phyloP scores from a whole-genome alignment of 2,113 vertebrate genomes.

The Zeus faber region DNA sequence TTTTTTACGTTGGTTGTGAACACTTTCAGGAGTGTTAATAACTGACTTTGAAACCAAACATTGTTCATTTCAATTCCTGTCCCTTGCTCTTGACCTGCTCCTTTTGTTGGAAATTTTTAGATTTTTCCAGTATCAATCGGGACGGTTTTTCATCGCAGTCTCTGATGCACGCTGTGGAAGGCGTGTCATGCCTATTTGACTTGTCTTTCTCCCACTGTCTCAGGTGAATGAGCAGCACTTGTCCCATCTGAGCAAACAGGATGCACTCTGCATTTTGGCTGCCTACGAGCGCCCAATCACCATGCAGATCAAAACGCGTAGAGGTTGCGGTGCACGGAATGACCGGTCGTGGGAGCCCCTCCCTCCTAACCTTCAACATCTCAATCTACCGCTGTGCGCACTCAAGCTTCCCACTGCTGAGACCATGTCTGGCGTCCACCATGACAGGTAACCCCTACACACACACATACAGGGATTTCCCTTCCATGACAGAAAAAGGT shows the following conservation, averaged over 20 bases:
- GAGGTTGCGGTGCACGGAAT: conserved; percentile 51
- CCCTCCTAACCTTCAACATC: conserved; percentile 59
- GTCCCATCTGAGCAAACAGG: conserved; percentile 69
- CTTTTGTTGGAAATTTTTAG: too few relatives aligned
- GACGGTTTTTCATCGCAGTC: too few relatives aligned
- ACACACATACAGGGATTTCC: conserved; percentile 1
- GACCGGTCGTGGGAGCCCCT: conserved; percentile 71
- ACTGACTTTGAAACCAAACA: too few relatives aligned
- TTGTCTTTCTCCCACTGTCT: conserved; percentile 12
- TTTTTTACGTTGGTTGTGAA: too few relatives aligned
- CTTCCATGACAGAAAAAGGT: too few relatives aligned
- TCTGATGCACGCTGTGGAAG: too few relatives aligned
- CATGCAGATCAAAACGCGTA: conserved; percentile 73
- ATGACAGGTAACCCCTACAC: conserved; percentile 69
- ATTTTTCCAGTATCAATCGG: too few relatives aligned
- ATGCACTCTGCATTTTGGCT: conserved; percentile 71
- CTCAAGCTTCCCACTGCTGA: conserved; percentile 44
- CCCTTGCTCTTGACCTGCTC: too few relatives aligned
- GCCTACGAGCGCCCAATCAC: conserved; percentile 75
- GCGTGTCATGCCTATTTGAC: neutral
- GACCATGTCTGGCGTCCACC: conserved; percentile 37
- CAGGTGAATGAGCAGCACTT: conserved; percentile 67
- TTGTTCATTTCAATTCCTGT: too few relatives aligned
- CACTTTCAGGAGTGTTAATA: too few relatives aligned
- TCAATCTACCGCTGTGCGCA: conserved; percentile 57